Base-by-base conservation (phyloP, 2,113 vertebrate species). In the Syrmaticus mikado region DNA sequence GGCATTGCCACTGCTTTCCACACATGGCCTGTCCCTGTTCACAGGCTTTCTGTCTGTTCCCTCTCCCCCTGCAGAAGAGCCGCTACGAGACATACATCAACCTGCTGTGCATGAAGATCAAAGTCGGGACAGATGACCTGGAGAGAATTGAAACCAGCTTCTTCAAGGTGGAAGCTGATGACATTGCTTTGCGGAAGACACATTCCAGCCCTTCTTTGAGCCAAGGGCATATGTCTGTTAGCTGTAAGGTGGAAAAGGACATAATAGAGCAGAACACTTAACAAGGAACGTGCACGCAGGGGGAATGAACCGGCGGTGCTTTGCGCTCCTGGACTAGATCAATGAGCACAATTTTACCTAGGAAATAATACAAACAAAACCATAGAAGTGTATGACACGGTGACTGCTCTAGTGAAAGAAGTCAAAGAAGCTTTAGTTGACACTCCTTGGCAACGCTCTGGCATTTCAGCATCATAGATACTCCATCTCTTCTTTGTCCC, bases 61-160 rank as follows among this genome's bases (percentile, higher is more conserved):
- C 73, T 76, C 70, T 89, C 46, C 86, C 75, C 83, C 87, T 95
- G 95, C 98, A 99, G 99, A 99, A 99, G 96, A 99, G 98, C 52
- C 98, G 99, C 60, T 99, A 99, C 52, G 99, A 99, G 96, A 99
- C 99, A 0, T 99, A 99, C 74, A 97, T 99, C 96, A 98, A 97
- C 93, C 98, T 99, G 74, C 97, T 99, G 94, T 98, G 98, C 95
- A 98, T 98, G 94, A 99, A 99, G 97, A 97, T 99, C 89, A 98
- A 98, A 16, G 98, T 98, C 0, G 98, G 98, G 81, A 99, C 98
- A 5, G 99, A 99, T 30, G 99, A 99, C 96, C 97, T 99, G 94
- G 99, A 99, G 96, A 98, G 98, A 97, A 99, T 99, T 3, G 99
- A 99, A 97, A 98, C 98, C 78, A 98, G 97, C 65, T 97, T 99